Conservation (phyloP, 1,140 invertebrate genomes). For the Danaus melanippus region DNA sequence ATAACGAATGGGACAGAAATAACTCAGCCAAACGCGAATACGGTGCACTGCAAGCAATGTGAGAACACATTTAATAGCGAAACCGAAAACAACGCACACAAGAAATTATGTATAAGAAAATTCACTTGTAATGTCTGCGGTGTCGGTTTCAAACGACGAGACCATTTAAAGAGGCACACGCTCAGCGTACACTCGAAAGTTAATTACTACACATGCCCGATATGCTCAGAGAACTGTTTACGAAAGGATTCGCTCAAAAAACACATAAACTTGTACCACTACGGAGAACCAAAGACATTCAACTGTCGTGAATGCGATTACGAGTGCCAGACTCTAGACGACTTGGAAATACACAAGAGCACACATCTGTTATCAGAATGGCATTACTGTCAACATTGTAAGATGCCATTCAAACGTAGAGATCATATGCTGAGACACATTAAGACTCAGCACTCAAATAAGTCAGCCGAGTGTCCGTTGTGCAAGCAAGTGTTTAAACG, state of each 20-base stretch:
- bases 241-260: slow-evolving; percentile 29
- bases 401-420: slow-evolving; percentile 35
- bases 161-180: slow-evolving; percentile 42
- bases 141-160: slow-evolving; percentile 30
- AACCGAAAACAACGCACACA: slow-evolving; percentile 29
- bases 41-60: too few species aligned
- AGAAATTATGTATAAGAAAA: slow-evolving; percentile 27
- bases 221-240: slow-evolving; percentile 29
- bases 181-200: slow-evolving; percentile 29
- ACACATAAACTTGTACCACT: slow-evolving; percentile 37
- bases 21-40: too few species aligned
- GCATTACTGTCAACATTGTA: slow-evolving; percentile 34
- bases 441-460: slow-evolving; percentile 36
- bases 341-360: slow-evolving; percentile 34
- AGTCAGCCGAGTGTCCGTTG: slow-evolving; percentile 29
- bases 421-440: slow-evolving; percentile 50
- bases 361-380: slow-evolving; percentile 22
- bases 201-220: slow-evolving; percentile 30
- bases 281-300: slow-evolving; percentile 20
- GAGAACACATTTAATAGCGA: slow-evolving; percentile 7
- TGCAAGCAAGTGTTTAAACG: slow-evolving; percentile 39
- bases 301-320: slow-evolving; percentile 31
- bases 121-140: slow-evolving; percentile 27
- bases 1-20: too few species aligned
- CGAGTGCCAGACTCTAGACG: slow-evolving; percentile 21